Evolutionary conservation across 2,888 invertebrate genomes (phyloP).

Genomic region (Spicauda simplicius): DNA sequence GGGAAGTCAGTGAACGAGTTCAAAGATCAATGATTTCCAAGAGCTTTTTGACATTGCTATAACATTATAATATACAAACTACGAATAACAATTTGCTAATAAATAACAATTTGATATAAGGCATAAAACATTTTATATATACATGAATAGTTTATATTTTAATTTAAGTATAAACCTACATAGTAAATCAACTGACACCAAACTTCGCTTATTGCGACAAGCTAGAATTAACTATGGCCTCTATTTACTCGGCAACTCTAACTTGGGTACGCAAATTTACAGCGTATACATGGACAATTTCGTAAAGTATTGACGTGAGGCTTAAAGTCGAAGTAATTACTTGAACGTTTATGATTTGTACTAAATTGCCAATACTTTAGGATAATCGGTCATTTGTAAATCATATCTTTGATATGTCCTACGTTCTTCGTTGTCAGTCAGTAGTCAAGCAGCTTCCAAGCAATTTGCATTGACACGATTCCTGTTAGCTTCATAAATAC

Average conservation of each 20-base stretch:
- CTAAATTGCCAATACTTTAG: neutral
- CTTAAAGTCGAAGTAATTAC: conserved; percentile 1
- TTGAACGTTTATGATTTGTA: neutral
- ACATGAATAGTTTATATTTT: neutral
- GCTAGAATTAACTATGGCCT: conserved; percentile 3
- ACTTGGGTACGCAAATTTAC: conserved; percentile 5
- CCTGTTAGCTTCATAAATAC: conserved; percentile 79
- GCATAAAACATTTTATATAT: neutral
- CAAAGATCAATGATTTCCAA: conserved; percentile 30
- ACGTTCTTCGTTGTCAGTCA: conserved; percentile 52
- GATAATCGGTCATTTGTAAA: conserved; percentile 1
- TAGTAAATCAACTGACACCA: neutral
- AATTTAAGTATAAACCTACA: neutral
- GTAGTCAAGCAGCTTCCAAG: conserved; percentile 65
- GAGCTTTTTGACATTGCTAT: conserved; percentile 17
- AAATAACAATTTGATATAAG: neutral
- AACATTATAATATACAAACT: neutral
- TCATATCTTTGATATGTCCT: neutral
- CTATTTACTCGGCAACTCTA: neutral
- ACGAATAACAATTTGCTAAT: neutral
- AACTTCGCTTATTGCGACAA: neutral
- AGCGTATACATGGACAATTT: neutral
- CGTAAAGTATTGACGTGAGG: conserved; percentile 3
- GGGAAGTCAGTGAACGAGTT: conserved; percentile 21
- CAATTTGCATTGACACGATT: conserved; percentile 79